Base-by-base conservation (phyloP, 2,888 invertebrate genomes). In the Ennomos fuscantarius region DNA sequence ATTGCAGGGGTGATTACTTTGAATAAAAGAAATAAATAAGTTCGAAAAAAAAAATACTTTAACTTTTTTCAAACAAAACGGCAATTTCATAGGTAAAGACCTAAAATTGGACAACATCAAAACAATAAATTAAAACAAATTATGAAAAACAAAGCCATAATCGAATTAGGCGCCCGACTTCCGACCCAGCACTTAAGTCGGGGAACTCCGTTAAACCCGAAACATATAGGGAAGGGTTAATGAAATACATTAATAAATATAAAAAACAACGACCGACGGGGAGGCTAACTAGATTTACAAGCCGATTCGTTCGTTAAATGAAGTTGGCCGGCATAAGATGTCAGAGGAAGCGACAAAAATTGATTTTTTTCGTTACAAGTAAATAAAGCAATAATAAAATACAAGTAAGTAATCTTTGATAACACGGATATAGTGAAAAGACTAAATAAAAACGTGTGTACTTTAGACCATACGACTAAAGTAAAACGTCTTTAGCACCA, bases 231-330 rank as follows among this genome's bases (percentile, higher is more conserved):
- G 56, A 74, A 73, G 72, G 72, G 72, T 74, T 73, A 78, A 74
- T 75, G 66, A 74, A 74, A 73, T 74, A 74, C 68, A 69, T 70
- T 72, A 73, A 76, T 73, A 73, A 69, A 73, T 73, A 71, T 69
- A 72, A 76, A 78, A 78, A 73, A 74, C 72, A 74, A 65, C 65
- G 70, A 68, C 70, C 68, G 63, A 62, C 62, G 65, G 66, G 69
- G 63, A 63, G 66, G 64, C 60, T 76, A 78, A 79, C 70, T 72
- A 75, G 78, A 74, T 81, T 80, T 77, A 68, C 73, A 68, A 66
- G 72, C 69, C 65, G 75, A 80, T 78, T 79, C 75, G 69, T 69
- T 67, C 64, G 65, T 68, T 49, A 71, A 77, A 78, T 78, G 77
- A 71, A 73, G 66, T 69, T 55, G 15, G 11, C 39, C 51, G 62